phyloP scores from a whole-genome alignment of 37 sponge, comb jelly and placozoan genomes.

The Mnemiopsis leidyi region DNA sequence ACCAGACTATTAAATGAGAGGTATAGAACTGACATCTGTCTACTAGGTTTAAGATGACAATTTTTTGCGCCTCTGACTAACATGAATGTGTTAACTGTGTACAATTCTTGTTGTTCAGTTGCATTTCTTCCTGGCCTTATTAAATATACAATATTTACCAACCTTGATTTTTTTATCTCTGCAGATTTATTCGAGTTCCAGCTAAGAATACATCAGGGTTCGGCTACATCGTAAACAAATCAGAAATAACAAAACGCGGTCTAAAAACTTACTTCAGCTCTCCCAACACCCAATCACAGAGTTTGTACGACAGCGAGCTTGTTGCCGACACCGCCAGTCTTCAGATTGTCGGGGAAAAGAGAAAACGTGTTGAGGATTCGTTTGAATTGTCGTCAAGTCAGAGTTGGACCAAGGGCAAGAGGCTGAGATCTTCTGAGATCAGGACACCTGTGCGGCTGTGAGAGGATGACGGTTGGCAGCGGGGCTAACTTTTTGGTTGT shows the following conservation, averaged over 20 bases:
- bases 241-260: constrained; percentile 10
- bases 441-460: constrained; percentile 7
- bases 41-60: too few relatives aligned
- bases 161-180: background rate
- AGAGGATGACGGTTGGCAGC: too few relatives aligned
- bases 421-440: constrained; percentile 40
- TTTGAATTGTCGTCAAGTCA: constrained; percentile 41
- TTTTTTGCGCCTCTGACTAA: too few relatives aligned
- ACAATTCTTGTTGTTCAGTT: too few relatives aligned
- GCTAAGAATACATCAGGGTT: constrained; percentile 2
- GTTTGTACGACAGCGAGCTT: background rate
- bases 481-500: too few relatives aligned
- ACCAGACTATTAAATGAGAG: constrained; percentile 34
- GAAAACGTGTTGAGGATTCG: background rate
- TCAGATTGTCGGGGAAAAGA: constrained; percentile 2
- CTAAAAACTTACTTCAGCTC: background rate
- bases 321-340: background rate
- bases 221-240: constrained; percentile 58
- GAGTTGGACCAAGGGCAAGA: constrained; percentile 43
- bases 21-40: background rate
- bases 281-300: background rate
- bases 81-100: too few relatives aligned
- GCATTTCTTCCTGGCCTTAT: too few relatives aligned
- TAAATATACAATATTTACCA: too few relatives aligned
- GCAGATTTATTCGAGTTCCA: background rate